Conservation (phyloP, 2,888 invertebrate species). For the Lymantria monacha region DNA sequence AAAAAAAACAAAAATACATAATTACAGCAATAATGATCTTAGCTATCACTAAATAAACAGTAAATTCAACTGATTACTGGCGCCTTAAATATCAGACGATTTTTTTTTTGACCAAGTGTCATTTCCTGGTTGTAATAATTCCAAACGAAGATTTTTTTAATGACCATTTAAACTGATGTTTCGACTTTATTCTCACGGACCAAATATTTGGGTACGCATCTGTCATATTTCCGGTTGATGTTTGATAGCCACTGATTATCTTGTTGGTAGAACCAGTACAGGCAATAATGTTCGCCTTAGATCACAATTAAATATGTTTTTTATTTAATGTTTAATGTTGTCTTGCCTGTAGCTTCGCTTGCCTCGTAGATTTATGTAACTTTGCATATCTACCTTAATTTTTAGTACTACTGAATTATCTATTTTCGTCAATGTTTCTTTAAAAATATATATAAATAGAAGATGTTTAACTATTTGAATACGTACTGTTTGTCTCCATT, state of each 20-base stretch:
- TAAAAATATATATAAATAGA: no score
- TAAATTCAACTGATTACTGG: no score
- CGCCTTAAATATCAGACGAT: not conserved
- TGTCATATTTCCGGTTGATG: conserved; percentile 1
- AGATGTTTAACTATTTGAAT: no score
- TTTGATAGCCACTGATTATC: not conserved
- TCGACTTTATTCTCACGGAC: not conserved
- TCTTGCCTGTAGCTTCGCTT: not conserved
- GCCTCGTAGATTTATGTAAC: not conserved
- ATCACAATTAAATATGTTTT: conserved; percentile 1
- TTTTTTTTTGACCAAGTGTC: conserved; percentile 1
- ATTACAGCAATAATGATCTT: no score
- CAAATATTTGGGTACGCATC: not conserved
- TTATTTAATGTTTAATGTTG: not conserved
- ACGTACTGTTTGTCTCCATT: no score
- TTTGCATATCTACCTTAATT: no score
- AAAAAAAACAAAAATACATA: no score
- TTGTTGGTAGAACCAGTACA: not conserved
- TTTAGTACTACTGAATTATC: no score
- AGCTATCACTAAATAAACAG: no score
- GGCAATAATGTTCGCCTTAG: not conserved
- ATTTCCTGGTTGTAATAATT: conserved; percentile 12
- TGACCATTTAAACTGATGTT: conserved; percentile 2
- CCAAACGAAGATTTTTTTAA: conserved; percentile 6
- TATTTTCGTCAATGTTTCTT: no score